Evolutionary conservation across 2,113 vertebrate species (phyloP).

Genomic region (Pantherophis guttatus): DNA sequence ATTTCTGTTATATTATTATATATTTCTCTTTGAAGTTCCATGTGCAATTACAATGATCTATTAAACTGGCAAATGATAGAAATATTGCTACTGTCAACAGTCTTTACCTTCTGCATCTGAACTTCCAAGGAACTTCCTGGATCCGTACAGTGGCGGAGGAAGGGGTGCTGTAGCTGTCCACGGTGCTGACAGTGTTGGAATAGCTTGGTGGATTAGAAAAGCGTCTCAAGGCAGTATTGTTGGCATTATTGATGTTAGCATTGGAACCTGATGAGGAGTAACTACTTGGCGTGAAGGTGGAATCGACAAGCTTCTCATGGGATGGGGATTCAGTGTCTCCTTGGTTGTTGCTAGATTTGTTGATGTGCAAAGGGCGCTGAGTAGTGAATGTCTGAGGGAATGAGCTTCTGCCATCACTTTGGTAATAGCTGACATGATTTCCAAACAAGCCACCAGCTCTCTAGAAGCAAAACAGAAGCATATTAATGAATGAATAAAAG

Average conservation of each 20-base stretch:
- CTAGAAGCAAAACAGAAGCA: slow-evolving; percentile 67
- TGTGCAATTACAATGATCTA: background rate
- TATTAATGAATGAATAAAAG: background rate
- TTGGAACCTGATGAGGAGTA: slow-evolving; percentile 96
- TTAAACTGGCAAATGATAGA: background rate
- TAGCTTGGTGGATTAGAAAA: slow-evolving; percentile 77
- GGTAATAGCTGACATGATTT: slow-evolving; percentile 96
- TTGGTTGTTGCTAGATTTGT: slow-evolving; percentile 84
- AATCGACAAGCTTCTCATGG: slow-evolving; percentile 95
- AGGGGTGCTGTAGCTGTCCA: slow-evolving; percentile 81
- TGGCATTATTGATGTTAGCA: slow-evolving; percentile 98
- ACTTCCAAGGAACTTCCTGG: slow-evolving; percentile 86
- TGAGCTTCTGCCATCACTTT: slow-evolving; percentile 82
- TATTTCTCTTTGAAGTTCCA: background rate
- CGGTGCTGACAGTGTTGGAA: slow-evolving; percentile 79
- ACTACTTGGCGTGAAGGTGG: slow-evolving; percentile 96
- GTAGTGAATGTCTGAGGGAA: slow-evolving; percentile 97
- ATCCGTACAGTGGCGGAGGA: slow-evolving; percentile 80
- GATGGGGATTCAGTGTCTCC: slow-evolving; percentile 89
- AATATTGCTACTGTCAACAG: background rate
- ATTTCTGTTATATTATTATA: background rate
- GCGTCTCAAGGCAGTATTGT: slow-evolving; percentile 90
- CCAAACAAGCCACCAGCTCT: slow-evolving; percentile 92
- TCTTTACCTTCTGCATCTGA: slow-evolving; percentile 86
- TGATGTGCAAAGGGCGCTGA: slow-evolving; percentile 95